Percentiles rank a stretch among this genome's conserved stretches.
These are phyloP conservation scores for Melinaea menophilus DNA, from an alignment of 2,888 invertebrate species.

Conservation along the genomic window DNA sequence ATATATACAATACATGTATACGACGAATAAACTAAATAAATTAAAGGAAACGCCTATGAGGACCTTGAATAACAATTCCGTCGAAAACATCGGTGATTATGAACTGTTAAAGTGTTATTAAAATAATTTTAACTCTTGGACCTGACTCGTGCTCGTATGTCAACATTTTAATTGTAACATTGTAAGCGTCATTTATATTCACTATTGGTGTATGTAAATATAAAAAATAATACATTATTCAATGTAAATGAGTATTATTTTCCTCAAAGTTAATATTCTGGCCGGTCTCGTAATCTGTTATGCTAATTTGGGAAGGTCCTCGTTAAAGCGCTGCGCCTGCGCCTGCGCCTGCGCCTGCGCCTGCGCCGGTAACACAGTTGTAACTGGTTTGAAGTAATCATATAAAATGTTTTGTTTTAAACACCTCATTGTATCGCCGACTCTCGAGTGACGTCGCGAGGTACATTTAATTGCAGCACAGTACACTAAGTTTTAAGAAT, in stretches of 20 bases:
- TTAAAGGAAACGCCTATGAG: background rate
- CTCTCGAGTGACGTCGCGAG: too few species aligned
- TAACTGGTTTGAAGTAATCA: too few species aligned
- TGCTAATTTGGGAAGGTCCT: conserved; percentile 10
- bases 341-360: background rate
- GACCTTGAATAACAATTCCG: background rate
- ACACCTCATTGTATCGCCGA: too few species aligned
- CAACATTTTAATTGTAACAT: too few species aligned
- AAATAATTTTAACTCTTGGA: too few species aligned
- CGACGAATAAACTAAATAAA: background rate
- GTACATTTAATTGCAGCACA: too few species aligned
- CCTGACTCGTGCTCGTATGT: too few species aligned
- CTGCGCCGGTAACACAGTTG: background rate
- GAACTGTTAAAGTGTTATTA: too few species aligned
- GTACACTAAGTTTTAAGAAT: too few species aligned
- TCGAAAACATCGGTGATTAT: too few species aligned
- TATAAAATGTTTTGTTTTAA: too few species aligned
- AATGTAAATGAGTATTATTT: conserved; percentile 20
- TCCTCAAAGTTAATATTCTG: conserved; percentile 20
- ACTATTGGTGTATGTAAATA: background rate
- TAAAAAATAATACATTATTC: conserved; percentile 14
- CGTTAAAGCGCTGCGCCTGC: background rate
- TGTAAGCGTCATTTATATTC: background rate
- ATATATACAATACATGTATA: background rate
- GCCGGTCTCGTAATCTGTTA: conserved; percentile 11